phyloP scores from a whole-genome alignment of 2,113 vertebrate genomes.

The Scytalopus superciliaris region DNA sequence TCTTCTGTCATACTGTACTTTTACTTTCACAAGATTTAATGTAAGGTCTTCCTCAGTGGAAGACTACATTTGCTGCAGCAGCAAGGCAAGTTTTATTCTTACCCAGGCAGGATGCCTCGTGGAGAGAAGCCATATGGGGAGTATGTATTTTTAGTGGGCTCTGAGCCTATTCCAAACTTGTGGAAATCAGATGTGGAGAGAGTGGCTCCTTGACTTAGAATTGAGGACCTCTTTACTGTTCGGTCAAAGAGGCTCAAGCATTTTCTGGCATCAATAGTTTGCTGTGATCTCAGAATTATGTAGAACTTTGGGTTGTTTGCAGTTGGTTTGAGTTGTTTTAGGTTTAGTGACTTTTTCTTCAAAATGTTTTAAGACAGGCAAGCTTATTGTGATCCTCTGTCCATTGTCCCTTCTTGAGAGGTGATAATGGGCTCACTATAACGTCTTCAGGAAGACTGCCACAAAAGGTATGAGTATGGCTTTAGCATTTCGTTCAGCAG shows the following conservation, averaged over 20 bases:
- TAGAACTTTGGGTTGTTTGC: background rate
- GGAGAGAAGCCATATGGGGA: background rate
- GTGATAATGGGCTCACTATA: background rate
- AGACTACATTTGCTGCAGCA: background rate
- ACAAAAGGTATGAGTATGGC: background rate
- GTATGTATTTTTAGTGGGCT: background rate
- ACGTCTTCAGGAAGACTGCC: background rate
- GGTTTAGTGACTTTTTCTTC: background rate
- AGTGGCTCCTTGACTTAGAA: background rate
- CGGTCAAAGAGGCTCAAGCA: background rate
- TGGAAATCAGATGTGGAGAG: background rate
- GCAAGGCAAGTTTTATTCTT: background rate
- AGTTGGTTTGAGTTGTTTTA: background rate
- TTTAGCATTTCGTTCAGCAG: background rate
- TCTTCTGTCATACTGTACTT: background rate
- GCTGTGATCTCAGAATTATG: background rate
- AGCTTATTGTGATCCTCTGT: background rate
- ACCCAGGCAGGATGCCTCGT: background rate
- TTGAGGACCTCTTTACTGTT: background rate
- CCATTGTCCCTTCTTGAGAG: background rate
- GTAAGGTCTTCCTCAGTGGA: background rate
- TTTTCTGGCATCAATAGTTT: background rate
- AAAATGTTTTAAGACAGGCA: background rate
- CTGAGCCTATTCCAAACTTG: background rate
- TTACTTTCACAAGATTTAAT: background rate